These are phyloP conservation scores for Elysia chlorotica DNA, from an alignment of 1,140 invertebrate species.

Conservation along the genomic window DNA sequence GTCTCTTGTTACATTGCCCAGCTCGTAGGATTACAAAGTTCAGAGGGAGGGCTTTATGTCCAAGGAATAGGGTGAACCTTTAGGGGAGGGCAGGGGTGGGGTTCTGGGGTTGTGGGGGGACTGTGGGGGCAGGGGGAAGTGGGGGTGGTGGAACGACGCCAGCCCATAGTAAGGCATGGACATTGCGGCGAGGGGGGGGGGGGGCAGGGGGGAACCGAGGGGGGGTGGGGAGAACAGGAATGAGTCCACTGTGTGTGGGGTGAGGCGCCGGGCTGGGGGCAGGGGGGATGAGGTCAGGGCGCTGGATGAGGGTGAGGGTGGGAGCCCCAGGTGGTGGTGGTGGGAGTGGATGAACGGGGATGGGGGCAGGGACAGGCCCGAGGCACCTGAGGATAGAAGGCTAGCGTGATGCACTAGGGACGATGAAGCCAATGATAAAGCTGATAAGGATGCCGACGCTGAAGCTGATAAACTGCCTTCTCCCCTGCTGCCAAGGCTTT, in stretches of 20 bases:
- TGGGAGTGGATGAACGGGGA: neutral
- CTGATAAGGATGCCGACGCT: too few relatives aligned
- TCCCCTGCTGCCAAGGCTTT: too few relatives aligned
- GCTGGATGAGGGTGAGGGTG: too few relatives aligned
- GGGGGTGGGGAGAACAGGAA: constrained; percentile 2
- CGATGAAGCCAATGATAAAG: too few relatives aligned
- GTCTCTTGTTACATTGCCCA: too few relatives aligned
- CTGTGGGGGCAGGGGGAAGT: neutral
- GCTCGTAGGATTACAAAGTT: too few relatives aligned
- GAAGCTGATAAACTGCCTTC: too few relatives aligned
- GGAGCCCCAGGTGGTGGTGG: neutral
- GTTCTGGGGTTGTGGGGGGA: neutral
- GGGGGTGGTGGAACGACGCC: neutral
- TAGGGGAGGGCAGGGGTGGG: too few relatives aligned
- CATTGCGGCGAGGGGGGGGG: neutral
- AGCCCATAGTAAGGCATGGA: neutral
- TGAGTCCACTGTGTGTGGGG: constrained; percentile 1
- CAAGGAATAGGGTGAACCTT: neutral
- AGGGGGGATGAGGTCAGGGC: too few relatives aligned
- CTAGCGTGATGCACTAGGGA: too few relatives aligned
- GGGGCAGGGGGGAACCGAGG: neutral
- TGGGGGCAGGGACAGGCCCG: neutral
- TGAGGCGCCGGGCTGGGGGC: neutral
- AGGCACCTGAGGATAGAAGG: too few relatives aligned
- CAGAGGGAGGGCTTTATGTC: constrained; percentile 8